Base-by-base conservation (phyloP, 2,113 vertebrate genomes). In the Oenanthe melanoleuca region DNA sequence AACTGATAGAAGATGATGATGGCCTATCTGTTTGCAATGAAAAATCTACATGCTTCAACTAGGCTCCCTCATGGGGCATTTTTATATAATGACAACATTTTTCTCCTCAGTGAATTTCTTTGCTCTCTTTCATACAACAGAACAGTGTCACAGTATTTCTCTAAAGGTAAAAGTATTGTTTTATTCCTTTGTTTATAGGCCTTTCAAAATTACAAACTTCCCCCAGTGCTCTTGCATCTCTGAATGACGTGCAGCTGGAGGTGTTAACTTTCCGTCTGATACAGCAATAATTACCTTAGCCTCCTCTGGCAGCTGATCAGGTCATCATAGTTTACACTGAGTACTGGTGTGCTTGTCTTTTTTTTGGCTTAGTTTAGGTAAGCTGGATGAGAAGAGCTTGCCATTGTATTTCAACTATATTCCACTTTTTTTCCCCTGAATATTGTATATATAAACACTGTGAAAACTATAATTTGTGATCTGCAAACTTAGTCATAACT, bases 221-320 rank as follows among this genome's bases (percentile, higher is more conserved):
- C 1, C 7, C 7, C 42, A 38, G 5, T 71, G 8, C 5, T 49
- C 14, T 72, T 24, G 14, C 4, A 28, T 45, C 26, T 49, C 4
- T 40, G n/a, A 42, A 75, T 44, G 21, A 75, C 12, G 5, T 74
- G 18, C 42, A 45, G 8, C 16, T 53, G 11, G 13, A 57, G 6
- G 18, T 67, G 50, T 69, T 34, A 72, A 33, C 4, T 18, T 72
- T 52, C 13, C 57, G 11, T 55, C 14, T 75, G 22, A 83, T 26
- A 25, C 0, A 44, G 8, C 3, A 60, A 3, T 75, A 59, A 40
- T 28, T n/a, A 57, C 56, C 2, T 2, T 40, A 11, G 3, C 5
- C 10, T 75, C 4, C 8, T 71, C 25, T 66, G 40, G 17, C 28
- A 1, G 45, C 12, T 70, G 37, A 37, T 29, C 16, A 29, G 23